A percentile compares a stretch with the other conserved stretches of the same genome.
Conservation (phyloP, 2,888 invertebrate species). For the Synergus gifuensis region DNA sequence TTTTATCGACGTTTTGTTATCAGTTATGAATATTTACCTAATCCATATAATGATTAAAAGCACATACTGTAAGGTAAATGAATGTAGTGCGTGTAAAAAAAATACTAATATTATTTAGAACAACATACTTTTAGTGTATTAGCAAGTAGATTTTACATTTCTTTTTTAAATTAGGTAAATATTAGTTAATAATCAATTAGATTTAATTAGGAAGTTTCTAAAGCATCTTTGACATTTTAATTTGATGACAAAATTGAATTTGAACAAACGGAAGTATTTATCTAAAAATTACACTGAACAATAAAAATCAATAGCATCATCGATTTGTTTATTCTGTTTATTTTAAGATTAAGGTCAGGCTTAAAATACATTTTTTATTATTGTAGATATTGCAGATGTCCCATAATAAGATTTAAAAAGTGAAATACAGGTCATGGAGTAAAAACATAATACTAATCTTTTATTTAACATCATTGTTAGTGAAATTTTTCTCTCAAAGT, state of each 20-base stretch:
- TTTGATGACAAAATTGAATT: background rate
- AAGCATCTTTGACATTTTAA: background rate
- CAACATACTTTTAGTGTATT: background rate
- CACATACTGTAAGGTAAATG: background rate
- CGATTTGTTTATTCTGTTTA: background rate
- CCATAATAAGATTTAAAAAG: background rate
- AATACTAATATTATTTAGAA: background rate
- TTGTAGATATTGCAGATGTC: background rate
- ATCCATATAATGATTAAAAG: slow-evolving; percentile 8
- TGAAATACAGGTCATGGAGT: background rate
- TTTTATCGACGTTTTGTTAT: slow-evolving; percentile 17
- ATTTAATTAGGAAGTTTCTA: background rate
- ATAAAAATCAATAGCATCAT: background rate
- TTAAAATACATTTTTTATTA: background rate
- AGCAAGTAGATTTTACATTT: background rate
- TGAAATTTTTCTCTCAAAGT: too few species aligned
- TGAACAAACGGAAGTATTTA: background rate
- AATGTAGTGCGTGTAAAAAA: background rate
- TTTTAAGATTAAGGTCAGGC: background rate
- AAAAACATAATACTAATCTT: background rate
- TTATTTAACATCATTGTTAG: background rate
- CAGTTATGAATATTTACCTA: slow-evolving; percentile 14
- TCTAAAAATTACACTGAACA: background rate
- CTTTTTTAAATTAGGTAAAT: background rate
- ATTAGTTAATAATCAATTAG: background rate